Conservation (phyloP, 2,888 invertebrate species). For the Pecten maximus region DNA sequence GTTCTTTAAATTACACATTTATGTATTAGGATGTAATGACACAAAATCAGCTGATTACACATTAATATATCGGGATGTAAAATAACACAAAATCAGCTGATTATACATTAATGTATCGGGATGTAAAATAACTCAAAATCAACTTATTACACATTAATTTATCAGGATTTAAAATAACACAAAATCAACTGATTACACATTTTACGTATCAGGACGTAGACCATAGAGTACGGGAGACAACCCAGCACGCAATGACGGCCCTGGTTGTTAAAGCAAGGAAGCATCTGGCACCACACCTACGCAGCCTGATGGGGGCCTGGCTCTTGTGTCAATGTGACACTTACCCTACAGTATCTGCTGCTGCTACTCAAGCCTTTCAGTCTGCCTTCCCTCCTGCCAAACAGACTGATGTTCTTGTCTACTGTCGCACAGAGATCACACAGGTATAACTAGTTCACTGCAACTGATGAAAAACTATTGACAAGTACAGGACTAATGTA, state of each 20-base stretch:
- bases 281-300: slow-evolving; percentile 90
- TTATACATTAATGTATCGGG: too few species aligned
- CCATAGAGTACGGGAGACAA: slow-evolving; percentile 91
- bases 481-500: too few species aligned
- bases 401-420: slow-evolving; percentile 90
- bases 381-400: slow-evolving; percentile 91
- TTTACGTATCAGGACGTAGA: slow-evolving; percentile 87
- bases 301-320: slow-evolving; percentile 91
- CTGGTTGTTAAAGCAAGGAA: slow-evolving; percentile 88
- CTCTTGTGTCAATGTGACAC: slow-evolving; percentile 92
- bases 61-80: too few species aligned
- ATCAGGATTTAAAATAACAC: too few species aligned
- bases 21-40: too few species aligned
- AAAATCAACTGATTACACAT: too few species aligned
- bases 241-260: slow-evolving; percentile 88
- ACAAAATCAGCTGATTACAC: too few species aligned
- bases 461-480: too few species aligned
- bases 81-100: too few species aligned
- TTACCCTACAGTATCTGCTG: slow-evolving; percentile 91
- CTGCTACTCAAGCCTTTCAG: slow-evolving; percentile 87
- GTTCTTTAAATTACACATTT: too few species aligned
- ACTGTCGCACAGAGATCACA: slow-evolving; percentile 92
- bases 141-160: too few species aligned
- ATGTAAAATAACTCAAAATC: too few species aligned
- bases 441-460: slow-evolving; percentile 79